These are phyloP conservation scores for Tholera decimalis DNA, from an alignment of 2,888 invertebrate species.

Conservation along the genomic window DNA sequence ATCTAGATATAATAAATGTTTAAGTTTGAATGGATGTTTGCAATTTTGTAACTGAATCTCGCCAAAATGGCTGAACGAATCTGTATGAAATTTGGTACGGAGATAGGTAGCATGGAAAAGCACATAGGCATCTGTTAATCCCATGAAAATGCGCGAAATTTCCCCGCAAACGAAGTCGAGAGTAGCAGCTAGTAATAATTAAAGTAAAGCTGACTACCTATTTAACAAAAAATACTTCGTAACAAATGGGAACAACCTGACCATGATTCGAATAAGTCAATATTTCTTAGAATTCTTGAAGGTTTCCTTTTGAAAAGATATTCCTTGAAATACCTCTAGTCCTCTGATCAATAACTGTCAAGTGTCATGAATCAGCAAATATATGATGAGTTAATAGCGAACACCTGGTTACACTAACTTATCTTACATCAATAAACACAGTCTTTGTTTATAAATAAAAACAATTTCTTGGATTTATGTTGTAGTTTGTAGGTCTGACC, in stretches of 20 bases:
- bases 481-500: conserved; percentile 48
- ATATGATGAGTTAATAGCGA: conserved; percentile 18
- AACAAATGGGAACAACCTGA: not conserved
- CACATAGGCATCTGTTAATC: no score
- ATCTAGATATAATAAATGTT: no score
- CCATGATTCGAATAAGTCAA: not conserved
- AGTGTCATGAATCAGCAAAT: conserved; percentile 37
- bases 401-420: conserved; percentile 18
- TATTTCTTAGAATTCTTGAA: conserved; percentile 12
- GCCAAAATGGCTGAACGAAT: no score
- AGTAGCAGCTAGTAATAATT: no score
- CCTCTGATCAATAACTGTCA: conserved; percentile 5
- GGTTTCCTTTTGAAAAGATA: conserved; percentile 19
- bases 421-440: conserved; percentile 3
- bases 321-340: conserved; percentile 10
- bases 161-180: no score
- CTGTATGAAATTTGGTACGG: no score
- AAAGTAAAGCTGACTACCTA: no score
- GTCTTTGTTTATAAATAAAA: conserved; percentile 9
- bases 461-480: conserved; percentile 37
- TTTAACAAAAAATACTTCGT: not conserved
- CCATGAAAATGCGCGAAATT: no score
- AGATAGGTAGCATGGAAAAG: no score
- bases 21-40: no score
- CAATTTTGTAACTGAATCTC: no score